Evolutionary conservation across 1,140 invertebrate genomes (phyloP).

Genomic region (Pygmarrhopalites habei): DNA sequence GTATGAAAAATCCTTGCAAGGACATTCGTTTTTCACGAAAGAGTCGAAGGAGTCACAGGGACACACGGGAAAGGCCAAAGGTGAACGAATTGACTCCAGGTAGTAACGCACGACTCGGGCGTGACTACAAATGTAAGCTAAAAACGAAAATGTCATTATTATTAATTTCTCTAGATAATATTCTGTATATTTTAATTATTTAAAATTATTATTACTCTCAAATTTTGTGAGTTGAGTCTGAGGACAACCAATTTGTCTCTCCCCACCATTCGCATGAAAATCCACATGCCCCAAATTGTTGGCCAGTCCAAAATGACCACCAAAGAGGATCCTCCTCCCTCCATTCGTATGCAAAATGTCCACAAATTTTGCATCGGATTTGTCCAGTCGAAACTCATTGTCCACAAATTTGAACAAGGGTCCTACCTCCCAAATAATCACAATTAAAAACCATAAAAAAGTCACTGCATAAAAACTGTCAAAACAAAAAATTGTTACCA

Average conservation of each 20-base stretch:
- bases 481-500: background rate
- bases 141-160: conserved; percentile 8
- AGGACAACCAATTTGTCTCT: conserved; percentile 26
- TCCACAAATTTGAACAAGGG: conserved; percentile 30
- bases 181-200: too few species aligned
- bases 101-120: conserved; percentile 24
- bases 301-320: conserved; percentile 23
- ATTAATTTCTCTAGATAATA: too few species aligned
- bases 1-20: conserved; percentile 16
- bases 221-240: background rate
- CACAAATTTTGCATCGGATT: conserved; percentile 33
- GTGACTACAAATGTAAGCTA: conserved; percentile 21
- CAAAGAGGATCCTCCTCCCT: conserved; percentile 19
- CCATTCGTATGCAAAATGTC: conserved; percentile 35
- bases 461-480: background rate
- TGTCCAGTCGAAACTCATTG: conserved; percentile 32
- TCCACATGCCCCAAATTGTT: conserved; percentile 31
- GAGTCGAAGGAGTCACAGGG: conserved; percentile 17
- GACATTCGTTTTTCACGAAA: conserved; percentile 17
- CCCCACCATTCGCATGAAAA: conserved; percentile 25
- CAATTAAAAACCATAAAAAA: background rate
- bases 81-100: conserved; percentile 17
- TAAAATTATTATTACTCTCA: conserved; percentile 21
- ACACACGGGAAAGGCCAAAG: conserved; percentile 26
- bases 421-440: conserved; percentile 23